A percentile compares a stretch with the other conserved stretches of the same genome.
Evolutionary conservation across 2,113 vertebrate species (phyloP).

Genomic region (Apaloderma vittatum): DNA sequence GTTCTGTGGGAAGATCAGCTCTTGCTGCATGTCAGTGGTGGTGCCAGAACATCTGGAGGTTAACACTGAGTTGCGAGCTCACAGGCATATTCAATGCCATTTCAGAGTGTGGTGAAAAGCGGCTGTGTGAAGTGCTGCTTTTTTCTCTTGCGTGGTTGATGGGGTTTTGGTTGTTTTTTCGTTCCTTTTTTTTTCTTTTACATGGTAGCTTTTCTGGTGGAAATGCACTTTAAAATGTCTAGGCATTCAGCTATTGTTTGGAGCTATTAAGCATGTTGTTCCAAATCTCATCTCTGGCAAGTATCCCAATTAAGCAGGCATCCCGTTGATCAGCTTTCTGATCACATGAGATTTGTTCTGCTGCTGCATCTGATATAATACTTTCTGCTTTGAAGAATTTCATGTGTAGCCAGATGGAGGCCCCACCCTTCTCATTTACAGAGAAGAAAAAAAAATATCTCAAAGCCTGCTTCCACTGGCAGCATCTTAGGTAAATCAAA

Average conservation of each 20-base stretch:
- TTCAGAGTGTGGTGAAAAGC: background rate
- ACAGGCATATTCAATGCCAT: background rate
- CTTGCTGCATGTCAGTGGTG: background rate
- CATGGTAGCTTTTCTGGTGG: background rate
- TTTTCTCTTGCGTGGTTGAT: background rate
- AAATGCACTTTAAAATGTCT: conserved; percentile 1
- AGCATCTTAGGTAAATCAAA: conserved; percentile 40
- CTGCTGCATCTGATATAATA: conserved; percentile 45
- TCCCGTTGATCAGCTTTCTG: conserved; percentile 69
- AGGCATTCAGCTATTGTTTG: conserved; percentile 54
- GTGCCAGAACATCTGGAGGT: background rate
- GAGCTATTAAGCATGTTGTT: conserved; percentile 14
- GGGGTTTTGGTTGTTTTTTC: background rate
- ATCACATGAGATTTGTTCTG: conserved; percentile 68
- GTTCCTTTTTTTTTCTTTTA: background rate
- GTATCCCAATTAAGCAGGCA: conserved; percentile 66
- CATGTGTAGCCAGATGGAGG: conserved; percentile 5
- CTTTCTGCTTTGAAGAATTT: conserved; percentile 47
- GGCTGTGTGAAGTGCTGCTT: background rate
- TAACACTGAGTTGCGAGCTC: background rate
- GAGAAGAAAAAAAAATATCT: background rate
- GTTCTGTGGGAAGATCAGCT: background rate
- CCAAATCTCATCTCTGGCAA: conserved; percentile 59
- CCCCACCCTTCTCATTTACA: conserved; percentile 42
- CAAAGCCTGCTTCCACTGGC: background rate